These are phyloP conservation scores for Nineta flava DNA, from an alignment of 2,888 invertebrate genomes.

Conservation along the genomic window DNA sequence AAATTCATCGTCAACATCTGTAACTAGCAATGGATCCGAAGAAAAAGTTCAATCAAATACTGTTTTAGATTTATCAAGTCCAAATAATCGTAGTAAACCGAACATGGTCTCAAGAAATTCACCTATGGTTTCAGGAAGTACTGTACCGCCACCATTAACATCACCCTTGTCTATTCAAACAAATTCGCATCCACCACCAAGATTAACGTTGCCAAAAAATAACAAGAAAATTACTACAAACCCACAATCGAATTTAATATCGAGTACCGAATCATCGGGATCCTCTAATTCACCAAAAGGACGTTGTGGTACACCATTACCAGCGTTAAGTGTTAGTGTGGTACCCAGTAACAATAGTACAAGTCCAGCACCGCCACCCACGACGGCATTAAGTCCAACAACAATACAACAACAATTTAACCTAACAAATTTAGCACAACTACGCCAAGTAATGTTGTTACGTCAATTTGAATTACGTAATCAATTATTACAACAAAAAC, in stretches of 20 bases:
- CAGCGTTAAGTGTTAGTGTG: background rate
- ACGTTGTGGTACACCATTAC: conserved; percentile 5
- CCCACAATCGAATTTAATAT: conserved; percentile 5
- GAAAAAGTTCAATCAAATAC: background rate
- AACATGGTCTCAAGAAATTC: background rate
- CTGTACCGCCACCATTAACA: background rate
- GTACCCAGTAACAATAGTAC: background rate
- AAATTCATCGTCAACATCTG: background rate
- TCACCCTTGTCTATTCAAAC: background rate
- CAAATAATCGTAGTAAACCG: background rate
- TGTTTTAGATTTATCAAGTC: conserved; percentile 4
- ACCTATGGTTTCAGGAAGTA: background rate
- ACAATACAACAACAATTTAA: conserved; percentile 27
- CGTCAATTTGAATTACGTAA: conserved; percentile 24
- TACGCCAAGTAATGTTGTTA: conserved; percentile 26
- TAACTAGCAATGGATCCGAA: background rate
- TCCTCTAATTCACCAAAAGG: background rate
- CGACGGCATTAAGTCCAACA: conserved; percentile 18
- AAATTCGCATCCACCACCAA: conserved; percentile 1
- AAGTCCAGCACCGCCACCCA: conserved; percentile 7
- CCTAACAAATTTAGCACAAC: conserved; percentile 26
- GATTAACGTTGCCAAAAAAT: background rate
- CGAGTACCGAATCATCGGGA: conserved; percentile 1
- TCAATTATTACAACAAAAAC: conserved; percentile 6
- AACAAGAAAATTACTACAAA: background rate